Evolutionary conservation across 2,113 vertebrate genomes (phyloP), one percentile per base, ranked within the genome.

Genomic region (Orientallactaga bullata): DNA sequence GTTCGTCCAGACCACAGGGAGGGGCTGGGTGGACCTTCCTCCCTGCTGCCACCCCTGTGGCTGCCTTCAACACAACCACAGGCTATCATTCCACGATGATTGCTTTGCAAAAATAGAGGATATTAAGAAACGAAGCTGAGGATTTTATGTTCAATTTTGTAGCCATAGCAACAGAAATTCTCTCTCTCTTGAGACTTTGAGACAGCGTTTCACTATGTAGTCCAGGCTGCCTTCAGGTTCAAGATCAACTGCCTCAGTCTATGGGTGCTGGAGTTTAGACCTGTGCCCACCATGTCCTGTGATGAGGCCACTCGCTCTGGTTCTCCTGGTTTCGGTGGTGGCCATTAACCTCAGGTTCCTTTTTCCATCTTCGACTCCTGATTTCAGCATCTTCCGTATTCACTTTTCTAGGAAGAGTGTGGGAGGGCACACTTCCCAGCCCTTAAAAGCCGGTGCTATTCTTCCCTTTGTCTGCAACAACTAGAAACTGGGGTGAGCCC

Each of bases 91-190:
- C 24, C 58, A 32, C 1, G 32, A 3, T 13, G 9, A 4, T 26
- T 16, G 3, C 11, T 89, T 60, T 35, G 17, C 32, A 85, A 11
- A 47, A 5, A 21, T 2, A 35, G 24, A 66, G 28, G 7, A 4
- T 21, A 4, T 60, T 42, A 42, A 35, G 6, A 8, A 32, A 5
- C 0, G 7, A 5, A 0, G 7, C 3, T 17, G 17, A 7, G 37
- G 47, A 2, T 6, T 82, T 32, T 20, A 55, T 0, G 26, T 39
- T 61, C 55, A 42, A 2, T 2, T 51, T 30, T 37, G 35, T 37
- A 55, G 16, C 10, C 88, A 37, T 0, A n/a, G 24, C n/a, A 35
- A 83, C 4, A 7, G 28, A 24, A 23, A 55, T 20, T 20, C 32
- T 35, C n/a, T 35, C n/a, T 71, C 12, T 37, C 18, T 72, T 4